Base-by-base conservation (phyloP, 2,113 vertebrate species). In the Onychostoma macrolepis region DNA sequence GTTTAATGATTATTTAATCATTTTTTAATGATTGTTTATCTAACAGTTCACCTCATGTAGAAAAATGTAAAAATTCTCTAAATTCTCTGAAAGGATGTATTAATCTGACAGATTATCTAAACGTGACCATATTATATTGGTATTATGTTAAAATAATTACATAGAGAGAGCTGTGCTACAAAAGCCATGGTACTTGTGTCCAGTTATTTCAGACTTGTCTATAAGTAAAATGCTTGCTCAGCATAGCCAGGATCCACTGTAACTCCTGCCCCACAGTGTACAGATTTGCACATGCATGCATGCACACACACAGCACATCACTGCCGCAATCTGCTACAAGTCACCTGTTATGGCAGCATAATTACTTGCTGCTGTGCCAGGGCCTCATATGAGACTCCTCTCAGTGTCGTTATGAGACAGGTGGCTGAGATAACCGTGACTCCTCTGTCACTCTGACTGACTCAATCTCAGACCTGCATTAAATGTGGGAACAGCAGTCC, bases 291-390 rank as follows among this genome's bases (percentile, higher is more conserved):
- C 76, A 79, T 53, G 26, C 26, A 85, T 53, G 43, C 63, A 69
- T 10, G 12, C 36, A 61, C 71, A 86, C 81, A 82, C 83, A 30
- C 48, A 4, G 24, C 41, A 76, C 65, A 87, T 87, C 69, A 76
- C 65, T 13, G 69, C 56, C 43, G 8, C 74, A 80, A 87, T 77
- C 77, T 85, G 85, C 82, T 87, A 28, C 26, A 53, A 81, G 48
- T 87, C 80, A 89, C 85, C 88, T 77, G 82, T 63, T 9, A 72
- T 81, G 63, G 76, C 71, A 76, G 81, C 43, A 71, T 89, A 76
- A 85, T 76, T 75, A 79, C 76, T 63, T 58, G 85, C 85, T 76
- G 85, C 71, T 67, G 78, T 56, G 53, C 79, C 75, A 63, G 43
- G 56, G 80, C 86, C 67, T 89, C 45, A 38, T 77, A 58, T 82